Percentiles rank a stretch among this genome's conserved stretches.
Conservation (phyloP, 37 sponge, comb jelly and placozoan genomes). For the Oopsacas minuta region DNA sequence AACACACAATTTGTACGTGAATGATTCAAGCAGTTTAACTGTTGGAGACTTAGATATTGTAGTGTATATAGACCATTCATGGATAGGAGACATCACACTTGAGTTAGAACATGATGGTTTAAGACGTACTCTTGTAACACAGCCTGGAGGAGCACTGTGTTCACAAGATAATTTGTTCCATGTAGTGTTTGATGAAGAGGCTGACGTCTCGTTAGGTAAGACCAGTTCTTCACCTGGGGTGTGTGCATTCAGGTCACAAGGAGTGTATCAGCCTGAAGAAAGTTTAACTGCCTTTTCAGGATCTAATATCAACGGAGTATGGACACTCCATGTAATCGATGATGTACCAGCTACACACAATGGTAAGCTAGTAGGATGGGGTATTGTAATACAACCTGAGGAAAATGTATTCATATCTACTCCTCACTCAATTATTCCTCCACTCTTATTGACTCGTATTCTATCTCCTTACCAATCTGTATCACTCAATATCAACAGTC, state of each 20-base stretch:
- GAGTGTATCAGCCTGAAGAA: constrained; percentile 48
- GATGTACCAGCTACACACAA: constrained; percentile 42
- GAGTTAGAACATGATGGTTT: constrained; percentile 53
- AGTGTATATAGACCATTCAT: constrained; percentile 74
- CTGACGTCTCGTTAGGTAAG: constrained; percentile 37
- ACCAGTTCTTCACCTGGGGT: constrained; percentile 47
- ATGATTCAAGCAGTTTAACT: constrained; percentile 9
- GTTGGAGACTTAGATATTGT: constrained; percentile 63
- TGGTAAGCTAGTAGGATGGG: constrained; percentile 56
- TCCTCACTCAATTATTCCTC: constrained; percentile 54
- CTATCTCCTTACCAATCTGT: not conserved
- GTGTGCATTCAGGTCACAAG: constrained; percentile 55
- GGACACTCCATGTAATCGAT: constrained; percentile 65
- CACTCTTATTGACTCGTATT: constrained; percentile 24
- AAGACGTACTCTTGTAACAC: constrained; percentile 39
- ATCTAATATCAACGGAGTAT: constrained; percentile 39
- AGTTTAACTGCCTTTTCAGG: constrained; percentile 41
- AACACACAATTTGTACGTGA: constrained; percentile 25
- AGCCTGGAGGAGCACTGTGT: constrained; percentile 61
- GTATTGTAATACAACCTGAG: constrained; percentile 56
- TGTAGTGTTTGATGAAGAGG: constrained; percentile 43
- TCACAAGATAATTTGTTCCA: constrained; percentile 38
- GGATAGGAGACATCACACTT: constrained; percentile 65
- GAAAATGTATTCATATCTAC: constrained; percentile 41
- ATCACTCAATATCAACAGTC: constrained; percentile 29